Evolutionary conservation across 2,888 invertebrate species (phyloP).

Genomic region (Heliconius erato): DNA sequence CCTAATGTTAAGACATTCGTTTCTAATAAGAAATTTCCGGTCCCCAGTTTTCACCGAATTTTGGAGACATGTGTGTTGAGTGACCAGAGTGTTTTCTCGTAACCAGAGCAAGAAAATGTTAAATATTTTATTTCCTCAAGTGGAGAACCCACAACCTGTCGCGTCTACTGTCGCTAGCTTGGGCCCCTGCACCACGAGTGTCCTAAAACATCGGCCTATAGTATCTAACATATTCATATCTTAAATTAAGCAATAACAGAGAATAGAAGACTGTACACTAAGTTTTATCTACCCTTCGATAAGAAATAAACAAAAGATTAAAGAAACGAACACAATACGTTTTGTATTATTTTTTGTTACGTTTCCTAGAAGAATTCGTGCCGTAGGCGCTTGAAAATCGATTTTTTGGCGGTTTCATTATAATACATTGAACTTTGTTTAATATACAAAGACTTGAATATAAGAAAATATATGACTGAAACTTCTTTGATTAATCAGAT

Average conservation of each 20-base stretch:
- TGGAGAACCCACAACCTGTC: too few relatives aligned
- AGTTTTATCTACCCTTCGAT: not conserved
- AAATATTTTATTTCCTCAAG: too few relatives aligned
- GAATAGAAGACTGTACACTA: not conserved
- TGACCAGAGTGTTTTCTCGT: too few relatives aligned
- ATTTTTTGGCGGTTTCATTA: conserved; percentile 18
- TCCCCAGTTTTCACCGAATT: too few relatives aligned
- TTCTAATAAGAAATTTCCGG: too few relatives aligned
- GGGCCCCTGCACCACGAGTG: too few relatives aligned
- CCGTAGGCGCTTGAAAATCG: conserved; percentile 3
- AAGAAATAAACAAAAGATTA: not conserved
- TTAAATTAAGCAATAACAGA: not conserved
- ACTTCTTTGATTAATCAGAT: not conserved
- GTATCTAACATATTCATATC: too few relatives aligned
- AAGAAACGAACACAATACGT: not conserved
- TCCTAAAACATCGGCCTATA: too few relatives aligned
- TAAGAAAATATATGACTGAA: not conserved
- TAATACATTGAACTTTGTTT: conserved; percentile 19
- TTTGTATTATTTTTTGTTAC: not conserved
- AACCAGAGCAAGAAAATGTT: too few relatives aligned
- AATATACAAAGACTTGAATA: not conserved
- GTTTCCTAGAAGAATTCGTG: not conserved
- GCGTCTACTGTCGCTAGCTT: too few relatives aligned
- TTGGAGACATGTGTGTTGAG: too few relatives aligned
- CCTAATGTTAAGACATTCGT: too few relatives aligned